phyloP scores from a whole-genome alignment of 1,140 invertebrate genomes.

The Subanguina moxae region DNA sequence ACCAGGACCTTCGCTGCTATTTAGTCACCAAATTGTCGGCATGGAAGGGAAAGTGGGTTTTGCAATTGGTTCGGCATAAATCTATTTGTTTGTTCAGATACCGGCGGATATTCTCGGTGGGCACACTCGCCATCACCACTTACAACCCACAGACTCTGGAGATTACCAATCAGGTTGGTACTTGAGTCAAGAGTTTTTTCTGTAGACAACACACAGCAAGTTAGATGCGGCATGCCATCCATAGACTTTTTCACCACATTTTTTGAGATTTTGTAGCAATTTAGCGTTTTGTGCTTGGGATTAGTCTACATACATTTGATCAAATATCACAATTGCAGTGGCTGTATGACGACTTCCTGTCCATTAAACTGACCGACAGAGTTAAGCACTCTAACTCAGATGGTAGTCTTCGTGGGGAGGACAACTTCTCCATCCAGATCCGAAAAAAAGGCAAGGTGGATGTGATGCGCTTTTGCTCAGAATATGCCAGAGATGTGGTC shows the following conservation, averaged over 20 bases:
- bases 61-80: slow-evolving; percentile 15
- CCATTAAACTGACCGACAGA: slow-evolving; percentile 60
- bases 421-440: slow-evolving; percentile 69
- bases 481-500: slow-evolving; percentile 82
- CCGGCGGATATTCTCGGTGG: slow-evolving; percentile 93
- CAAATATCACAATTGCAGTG: no score
- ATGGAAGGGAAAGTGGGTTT: slow-evolving; percentile 86
- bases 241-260: no score
- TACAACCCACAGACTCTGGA: slow-evolving; percentile 90
- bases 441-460: slow-evolving; percentile 82
- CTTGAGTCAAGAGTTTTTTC: no score
- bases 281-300: no score
- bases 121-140: slow-evolving; percentile 87
- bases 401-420: neutral
- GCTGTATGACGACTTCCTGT: slow-evolving; percentile 64
- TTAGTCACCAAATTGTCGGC: slow-evolving; percentile 83
- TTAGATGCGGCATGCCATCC: no score
- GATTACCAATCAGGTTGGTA: slow-evolving; percentile 83
- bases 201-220: no score
- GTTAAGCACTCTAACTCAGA: slow-evolving; percentile 24
- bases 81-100: slow-evolving; percentile 68
- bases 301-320: no score
- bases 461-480: slow-evolving; percentile 93
- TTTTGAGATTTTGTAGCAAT: no score
- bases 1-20: slow-evolving; percentile 73